A percentile compares a stretch with the other conserved stretches of the same genome.
These are phyloP conservation scores for Dicrostonyx torquatus DNA, from an alignment of 2,797 vertebrate species.

Conservation along the genomic window DNA sequence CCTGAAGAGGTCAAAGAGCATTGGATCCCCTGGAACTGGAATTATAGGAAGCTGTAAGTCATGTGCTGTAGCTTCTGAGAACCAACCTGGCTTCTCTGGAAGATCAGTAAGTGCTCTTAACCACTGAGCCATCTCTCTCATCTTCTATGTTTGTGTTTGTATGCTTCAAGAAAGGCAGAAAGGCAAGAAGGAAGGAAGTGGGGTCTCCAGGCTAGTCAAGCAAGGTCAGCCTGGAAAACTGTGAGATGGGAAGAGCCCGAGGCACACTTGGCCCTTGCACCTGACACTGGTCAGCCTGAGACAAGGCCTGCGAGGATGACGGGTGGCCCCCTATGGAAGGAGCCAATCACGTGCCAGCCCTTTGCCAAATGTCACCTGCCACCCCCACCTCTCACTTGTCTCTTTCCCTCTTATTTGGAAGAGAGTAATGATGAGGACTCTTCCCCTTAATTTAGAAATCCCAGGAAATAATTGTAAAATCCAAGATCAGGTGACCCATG, in stretches of 20 bases:
- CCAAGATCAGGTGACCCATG: not conserved
- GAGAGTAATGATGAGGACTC: not conserved
- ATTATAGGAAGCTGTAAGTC: not conserved
- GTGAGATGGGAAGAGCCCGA: not conserved
- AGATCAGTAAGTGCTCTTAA: not conserved
- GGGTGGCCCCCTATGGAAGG: not conserved
- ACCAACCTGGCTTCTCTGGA: not conserved
- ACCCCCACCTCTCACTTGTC: not conserved
- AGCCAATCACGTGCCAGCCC: not conserved
- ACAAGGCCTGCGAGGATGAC: not conserved
- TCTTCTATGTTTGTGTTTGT: not conserved
- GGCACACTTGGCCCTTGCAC: not conserved
- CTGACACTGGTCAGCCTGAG: not conserved
- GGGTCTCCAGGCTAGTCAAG: not conserved
- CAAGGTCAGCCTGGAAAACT: not conserved
- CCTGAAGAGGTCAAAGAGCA: not conserved
- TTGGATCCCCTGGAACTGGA: not conserved
- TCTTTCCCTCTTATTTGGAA: constrained; percentile 41
- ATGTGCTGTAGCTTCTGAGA: not conserved
- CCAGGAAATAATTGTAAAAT: not conserved
- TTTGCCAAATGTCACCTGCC: not conserved
- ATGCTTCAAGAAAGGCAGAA: not conserved
- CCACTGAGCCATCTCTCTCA: not conserved
- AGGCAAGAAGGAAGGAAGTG: constrained; percentile 32
- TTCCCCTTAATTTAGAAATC: not conserved